phyloP scores from a whole-genome alignment of 2,888 invertebrate genomes.

The Amblyjoppa proteus region DNA sequence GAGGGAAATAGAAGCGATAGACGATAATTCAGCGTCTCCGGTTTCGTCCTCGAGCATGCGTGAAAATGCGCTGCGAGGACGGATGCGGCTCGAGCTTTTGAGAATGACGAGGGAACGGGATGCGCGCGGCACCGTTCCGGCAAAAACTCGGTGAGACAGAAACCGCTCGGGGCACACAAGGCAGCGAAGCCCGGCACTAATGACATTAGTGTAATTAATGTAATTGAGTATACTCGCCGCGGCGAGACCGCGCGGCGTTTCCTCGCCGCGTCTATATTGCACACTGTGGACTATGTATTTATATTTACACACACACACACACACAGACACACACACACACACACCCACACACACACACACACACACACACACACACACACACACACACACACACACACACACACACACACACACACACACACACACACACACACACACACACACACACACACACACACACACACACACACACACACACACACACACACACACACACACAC shows the following conservation, averaged over 20 bases:
- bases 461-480: too few species aligned
- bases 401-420: too few species aligned
- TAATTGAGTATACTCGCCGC: slow-evolving; percentile 78
- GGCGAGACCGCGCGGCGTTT: slow-evolving; percentile 68
- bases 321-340: too few species aligned
- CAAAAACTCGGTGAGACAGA: slow-evolving; percentile 54
- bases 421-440: too few species aligned
- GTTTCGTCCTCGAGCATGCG: not conserved
- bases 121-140: slow-evolving; percentile 6
- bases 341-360: too few species aligned
- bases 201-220: slow-evolving; percentile 82
- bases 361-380: too few species aligned
- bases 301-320: not conserved
- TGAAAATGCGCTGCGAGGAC: not conserved
- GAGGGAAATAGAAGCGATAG: slow-evolving; percentile 14
- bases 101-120: slow-evolving; percentile 50
- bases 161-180: slow-evolving; percentile 44
- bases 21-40: not conserved
- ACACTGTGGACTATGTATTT: slow-evolving; percentile 6
- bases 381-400: too few species aligned
- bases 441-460: too few species aligned
- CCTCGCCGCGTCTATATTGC: slow-evolving; percentile 41
- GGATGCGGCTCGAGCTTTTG: slow-evolving; percentile 16
- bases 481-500: too few species aligned
- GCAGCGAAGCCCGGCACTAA: slow-evolving; percentile 73